Base-by-base conservation (phyloP, 2,888 invertebrate species). In the Clepsis dumicolana region DNA sequence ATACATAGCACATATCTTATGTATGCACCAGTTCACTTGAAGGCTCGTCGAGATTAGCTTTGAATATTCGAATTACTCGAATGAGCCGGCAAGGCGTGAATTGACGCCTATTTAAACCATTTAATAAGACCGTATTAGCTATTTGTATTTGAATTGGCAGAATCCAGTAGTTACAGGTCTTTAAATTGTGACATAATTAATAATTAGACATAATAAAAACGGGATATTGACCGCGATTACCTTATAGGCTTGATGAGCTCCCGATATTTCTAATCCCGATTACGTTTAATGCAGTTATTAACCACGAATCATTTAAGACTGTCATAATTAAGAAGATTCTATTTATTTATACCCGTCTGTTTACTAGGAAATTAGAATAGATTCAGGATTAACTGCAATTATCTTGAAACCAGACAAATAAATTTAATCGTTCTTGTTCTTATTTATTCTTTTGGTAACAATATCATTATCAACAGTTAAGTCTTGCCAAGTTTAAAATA, bases 41-140 rank as follows among this genome's bases (percentile, higher is more conserved):
- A 35, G 66, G 61, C 66, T 2, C 18, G 53, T 38, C 24, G 24
- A 50, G 66, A 67, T 67, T 56, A 67, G 56, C 61, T 52, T 52
- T 50, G 50, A 24, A 61, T 62, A 61, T 48, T 35, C 62, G 61
- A 67, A 61, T 67, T 38, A 62, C 56, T 35, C 16, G 18, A 48
- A 35, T 38, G 16, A 59, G 41, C 59, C 59, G 21, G 61, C 48
- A 67, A 56, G 54, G 56, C 53, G 44, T 54, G 35, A 48, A 67
- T 35, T 62, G 56, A 50, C n/a, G 48, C 48, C 54, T 62, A 62
- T 62, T 56, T 67, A 62, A 54, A 61, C 54, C 44, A 35, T 41
- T 60, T 60, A 66, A 48, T 61, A 48, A 48, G 48, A 10, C 10
- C 41, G 25, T 41, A 35, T 56, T 56, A 59, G 59, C 41, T 54